Base-by-base conservation (phyloP, 1,140 invertebrate genomes). In the Drosophila ambigua region DNA sequence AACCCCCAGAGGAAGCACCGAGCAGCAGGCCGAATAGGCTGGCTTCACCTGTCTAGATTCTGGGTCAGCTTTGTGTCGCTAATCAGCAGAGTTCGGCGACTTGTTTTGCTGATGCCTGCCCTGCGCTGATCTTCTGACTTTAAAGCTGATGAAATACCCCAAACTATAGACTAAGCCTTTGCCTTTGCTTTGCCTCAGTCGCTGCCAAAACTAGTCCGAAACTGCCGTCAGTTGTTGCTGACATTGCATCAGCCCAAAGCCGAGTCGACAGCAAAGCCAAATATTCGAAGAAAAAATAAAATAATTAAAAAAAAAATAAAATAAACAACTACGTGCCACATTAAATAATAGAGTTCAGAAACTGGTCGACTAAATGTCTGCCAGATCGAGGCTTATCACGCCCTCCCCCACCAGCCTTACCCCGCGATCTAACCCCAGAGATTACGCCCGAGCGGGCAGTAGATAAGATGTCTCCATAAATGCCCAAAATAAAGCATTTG, bases 221-320 rank as follows among this genome's bases (percentile, higher is more conserved):
- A 39, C 52, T 79, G 49, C 39, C 67, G 73, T 59, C 35, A 49
- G 2, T 11, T 13, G 1, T 46, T 26, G 41, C 16, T 28, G 51
- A 2, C 52, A 82, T 82, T 82, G 79, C 79, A 83, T 82, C 79
- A 82, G 79, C 79, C 75, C 54, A 31, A 52, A 58, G 23, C 23
- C 23, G 26, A 58, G 23, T 4, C 23, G 26, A 28, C 5, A 28
- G 26, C 26, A 5, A 28, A 7, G 26, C 26, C 26, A 28, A 28
- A 28, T 28, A 28, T 28, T 28, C 1, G 26, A 6, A 24, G 4
- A 24, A 4, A 50, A 49, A 53, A 52, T 23, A 15, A 26, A 23
- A 15, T 20, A 28, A 3, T 4, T 4, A 4, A 50, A 49, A 53
- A 52, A 16, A n/a, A 26, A 23, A 15, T 20, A 39, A 49, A 43